Base-by-base conservation (phyloP, 2,888 invertebrate species). In the Pachydiplax longipennis region DNA sequence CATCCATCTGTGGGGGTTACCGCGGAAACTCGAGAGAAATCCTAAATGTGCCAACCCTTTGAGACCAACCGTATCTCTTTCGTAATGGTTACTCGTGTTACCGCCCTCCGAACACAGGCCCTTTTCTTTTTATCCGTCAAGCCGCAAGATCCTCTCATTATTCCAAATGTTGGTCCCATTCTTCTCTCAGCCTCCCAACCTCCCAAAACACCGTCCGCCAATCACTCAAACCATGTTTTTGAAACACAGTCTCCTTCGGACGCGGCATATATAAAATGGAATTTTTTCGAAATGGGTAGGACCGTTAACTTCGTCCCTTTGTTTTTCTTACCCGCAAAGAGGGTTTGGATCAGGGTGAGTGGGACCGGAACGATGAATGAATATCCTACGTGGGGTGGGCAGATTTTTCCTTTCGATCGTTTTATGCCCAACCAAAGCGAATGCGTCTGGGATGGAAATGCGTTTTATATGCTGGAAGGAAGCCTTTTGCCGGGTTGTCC, bases 31-130 rank as follows among this genome's bases (percentile, higher is more conserved):
- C 87, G 61, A 35, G 87, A 87, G 61, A 87, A 87, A 87, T 87
- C 58, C 87, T 65, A 31, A 35, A 61, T 37, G 87, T 87, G 61
- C 87, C 37, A 87, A 87, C 87, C 87, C 87, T 87, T 87, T 87
- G 87, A 87, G 61, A 87, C 61, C 87, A 61, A 61, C n/a, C 87
- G 87, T 87, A 87, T 87, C 87, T 87, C 87, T 87, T 87, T 87
- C 73, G 61, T 61, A 61, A 87, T 87, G 87, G 87, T 87, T 87
- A 87, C 87, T 61, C 87, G 87, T 37, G 87, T 35, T 61, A 61
- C 87, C 12, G n/a, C 58, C 61, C 87, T 18, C 12, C 31, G 22
- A 13, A 35, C 37, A 35, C 58, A 8, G 40, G 10, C 87, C 65
- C 37, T 61, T 58, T n/a, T 82, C 82, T 48, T 82, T 82, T 82